Evolutionary conservation across 2,888 invertebrate genomes (phyloP), one percentile per base, ranked within the genome.

Genomic region (Spilosoma lubricipeda): DNA sequence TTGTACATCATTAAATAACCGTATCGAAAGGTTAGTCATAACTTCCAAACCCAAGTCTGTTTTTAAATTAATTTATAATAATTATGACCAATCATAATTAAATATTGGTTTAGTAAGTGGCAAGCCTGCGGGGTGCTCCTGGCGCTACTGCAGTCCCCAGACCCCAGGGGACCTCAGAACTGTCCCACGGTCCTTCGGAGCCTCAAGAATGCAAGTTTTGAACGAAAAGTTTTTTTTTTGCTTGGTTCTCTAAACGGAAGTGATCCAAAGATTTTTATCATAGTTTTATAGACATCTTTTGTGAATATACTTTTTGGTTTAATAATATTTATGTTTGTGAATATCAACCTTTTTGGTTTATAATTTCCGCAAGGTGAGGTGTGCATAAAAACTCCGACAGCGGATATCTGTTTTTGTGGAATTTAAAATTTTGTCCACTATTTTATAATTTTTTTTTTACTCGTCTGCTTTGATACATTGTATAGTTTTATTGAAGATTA

Each of bases 41-140:
- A 70, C 33, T 72, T 68, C 39, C 7, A 64, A 74, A 67, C 42
- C 36, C 56, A 68, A 64, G 52, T 39, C 52, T 33, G n/a, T 66
- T 68, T 76, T 27, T 73, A 86, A 83, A 84, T 84, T 87, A 87
- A 88, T 87, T 88, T 87, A 88, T 82, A 79, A 85, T 82, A 82
- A 87, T 87, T 83, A 88, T 85, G 81, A 82, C 84, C 84, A 82
- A 83, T 86, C 83, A 84, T 84, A 87, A 88, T 88, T 88, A 87
- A 86, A 85, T 88, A 87, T 85, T 86, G 84, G 84, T 87, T 82
- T 85, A 78, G 79, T 85, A 89, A 90, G 91, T 89, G 91, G 88
- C 88, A 88, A 87, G 87, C 78, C 85, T 78, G 84, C 86, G 85
- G 91, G 91, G 87, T 87, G 86, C 86, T 81, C 71, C 75, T 83